Evolutionary conservation across 2,113 vertebrate species (phyloP).

Genomic region (Myxocyprinus asiaticus): DNA sequence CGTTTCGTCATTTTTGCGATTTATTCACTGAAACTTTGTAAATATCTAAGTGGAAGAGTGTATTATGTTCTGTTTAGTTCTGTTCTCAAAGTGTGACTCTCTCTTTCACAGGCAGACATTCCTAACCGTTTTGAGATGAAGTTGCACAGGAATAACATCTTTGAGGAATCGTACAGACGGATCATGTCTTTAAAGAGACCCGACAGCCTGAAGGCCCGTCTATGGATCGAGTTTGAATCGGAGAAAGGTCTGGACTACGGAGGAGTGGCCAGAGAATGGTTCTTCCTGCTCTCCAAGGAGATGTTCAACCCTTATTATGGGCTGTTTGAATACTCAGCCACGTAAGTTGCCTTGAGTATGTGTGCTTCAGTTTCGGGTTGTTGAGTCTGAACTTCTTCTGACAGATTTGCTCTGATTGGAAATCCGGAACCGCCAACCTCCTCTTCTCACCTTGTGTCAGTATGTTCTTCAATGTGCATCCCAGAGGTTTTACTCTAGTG

Average conservation of each 20-base stretch:
- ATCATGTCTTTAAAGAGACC: constrained; percentile 98
- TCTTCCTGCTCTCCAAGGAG: constrained; percentile 97
- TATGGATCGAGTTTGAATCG: constrained; percentile 98
- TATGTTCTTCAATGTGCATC: no score
- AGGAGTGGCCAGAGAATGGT: constrained; percentile 97
- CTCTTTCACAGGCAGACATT: constrained; percentile 85
- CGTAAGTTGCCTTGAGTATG: constrained; percentile 80
- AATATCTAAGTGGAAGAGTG: background rate
- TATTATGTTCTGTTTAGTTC: background rate
- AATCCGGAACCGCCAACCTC: no score
- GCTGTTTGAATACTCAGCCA: constrained; percentile 97
- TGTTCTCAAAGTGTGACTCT: no score
- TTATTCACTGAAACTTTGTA: background rate
- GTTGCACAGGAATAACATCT: constrained; percentile 94
- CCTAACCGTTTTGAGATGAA: constrained; percentile 99
- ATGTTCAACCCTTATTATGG: constrained; percentile 99
- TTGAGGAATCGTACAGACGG: constrained; percentile 95
- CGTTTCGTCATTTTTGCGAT: background rate
- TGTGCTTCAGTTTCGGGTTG: background rate
- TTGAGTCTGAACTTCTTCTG: no score
- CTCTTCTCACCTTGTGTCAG: no score
- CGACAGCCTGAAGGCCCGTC: constrained; percentile 92
- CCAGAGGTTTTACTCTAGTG: no score
- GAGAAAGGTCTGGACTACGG: constrained; percentile 98
- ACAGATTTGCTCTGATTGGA: no score